Evolutionary conservation across 2,888 invertebrate genomes (phyloP).

Genomic region (Morinoia aosen): DNA sequence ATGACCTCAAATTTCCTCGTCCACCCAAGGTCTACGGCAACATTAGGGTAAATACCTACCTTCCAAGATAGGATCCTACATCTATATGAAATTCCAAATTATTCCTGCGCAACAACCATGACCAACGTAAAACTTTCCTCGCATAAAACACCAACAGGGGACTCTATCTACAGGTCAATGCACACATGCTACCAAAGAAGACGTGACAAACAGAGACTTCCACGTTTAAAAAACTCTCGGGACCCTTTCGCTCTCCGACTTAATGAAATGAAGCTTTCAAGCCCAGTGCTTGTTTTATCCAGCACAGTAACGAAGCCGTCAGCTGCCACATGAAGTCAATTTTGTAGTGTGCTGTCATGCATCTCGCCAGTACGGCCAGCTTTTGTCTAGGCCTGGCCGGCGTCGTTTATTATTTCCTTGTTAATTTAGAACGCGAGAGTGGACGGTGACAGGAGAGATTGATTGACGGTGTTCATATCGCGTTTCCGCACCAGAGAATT

Average conservation of each 20-base stretch:
- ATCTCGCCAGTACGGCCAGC: background rate
- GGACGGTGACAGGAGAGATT: constrained; percentile 42
- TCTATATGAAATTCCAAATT: background rate
- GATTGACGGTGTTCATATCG: constrained; percentile 47
- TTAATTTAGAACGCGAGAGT: constrained; percentile 32
- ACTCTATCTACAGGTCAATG: background rate
- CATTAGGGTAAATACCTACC: background rate
- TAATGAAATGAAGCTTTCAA: background rate
- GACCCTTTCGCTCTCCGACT: background rate
- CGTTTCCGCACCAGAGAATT: constrained; percentile 23
- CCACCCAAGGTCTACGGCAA: too few species aligned
- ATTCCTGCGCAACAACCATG: background rate
- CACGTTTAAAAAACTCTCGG: background rate
- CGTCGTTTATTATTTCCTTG: constrained; percentile 40
- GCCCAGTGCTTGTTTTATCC: background rate
- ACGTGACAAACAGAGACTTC: background rate
- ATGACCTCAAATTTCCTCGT: too few species aligned
- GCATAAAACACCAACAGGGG: background rate
- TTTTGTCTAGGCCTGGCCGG: constrained; percentile 16
- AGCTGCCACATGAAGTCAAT: constrained; percentile 14
- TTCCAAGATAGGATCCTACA: background rate
- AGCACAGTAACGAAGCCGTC: background rate
- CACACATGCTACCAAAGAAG: background rate
- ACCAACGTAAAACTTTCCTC: background rate
- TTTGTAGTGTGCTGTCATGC: constrained; percentile 12